phyloP scores from a whole-genome alignment of 2,797 vertebrate species.

The Erethizon dorsatum region DNA sequence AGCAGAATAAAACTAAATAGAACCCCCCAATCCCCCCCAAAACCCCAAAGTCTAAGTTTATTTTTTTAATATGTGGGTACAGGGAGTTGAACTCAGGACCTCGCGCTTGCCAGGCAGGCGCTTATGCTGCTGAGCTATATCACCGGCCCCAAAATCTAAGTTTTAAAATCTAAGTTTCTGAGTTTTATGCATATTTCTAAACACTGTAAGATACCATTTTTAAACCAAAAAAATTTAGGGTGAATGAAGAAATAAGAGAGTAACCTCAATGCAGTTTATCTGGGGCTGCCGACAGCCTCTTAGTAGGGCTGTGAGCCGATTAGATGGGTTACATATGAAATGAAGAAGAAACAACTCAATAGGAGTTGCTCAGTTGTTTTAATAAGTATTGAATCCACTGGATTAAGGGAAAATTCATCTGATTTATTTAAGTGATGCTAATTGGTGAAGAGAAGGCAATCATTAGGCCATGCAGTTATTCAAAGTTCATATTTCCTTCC shows the following conservation, averaged over 20 bases:
- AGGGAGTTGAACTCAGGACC: no score
- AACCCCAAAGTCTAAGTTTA: no score
- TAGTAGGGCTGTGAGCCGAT: slow-evolving; percentile 49
- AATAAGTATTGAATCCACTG: slow-evolving; percentile 69
- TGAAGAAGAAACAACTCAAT: slow-evolving; percentile 36
- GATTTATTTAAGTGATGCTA: slow-evolving; percentile 78
- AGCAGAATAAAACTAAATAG: neutral
- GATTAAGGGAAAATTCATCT: slow-evolving; percentile 76
- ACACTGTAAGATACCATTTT: slow-evolving; percentile 66
- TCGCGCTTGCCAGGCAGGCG: no score
- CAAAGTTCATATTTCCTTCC: slow-evolving; percentile 70
- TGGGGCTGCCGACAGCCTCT: slow-evolving; percentile 44
- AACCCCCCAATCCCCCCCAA: no score
- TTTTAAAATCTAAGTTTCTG: no score
- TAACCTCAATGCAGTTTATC: slow-evolving; percentile 64
- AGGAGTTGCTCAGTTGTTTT: slow-evolving; percentile 75
- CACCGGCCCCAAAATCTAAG: no score
- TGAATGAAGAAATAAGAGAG: slow-evolving; percentile 69
- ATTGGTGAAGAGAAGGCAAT: slow-evolving; percentile 68
- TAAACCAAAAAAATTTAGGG: slow-evolving; percentile 41
- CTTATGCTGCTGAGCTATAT: no score
- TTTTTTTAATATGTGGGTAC: no score
- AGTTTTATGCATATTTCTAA: no score
- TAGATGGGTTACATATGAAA: slow-evolving; percentile 41
- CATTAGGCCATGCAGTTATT: slow-evolving; percentile 57